Evolutionary conservation across 2,113 vertebrate species (phyloP), one percentile per base, ranked within the genome.

Genomic region (Zapus hudsonius): DNA sequence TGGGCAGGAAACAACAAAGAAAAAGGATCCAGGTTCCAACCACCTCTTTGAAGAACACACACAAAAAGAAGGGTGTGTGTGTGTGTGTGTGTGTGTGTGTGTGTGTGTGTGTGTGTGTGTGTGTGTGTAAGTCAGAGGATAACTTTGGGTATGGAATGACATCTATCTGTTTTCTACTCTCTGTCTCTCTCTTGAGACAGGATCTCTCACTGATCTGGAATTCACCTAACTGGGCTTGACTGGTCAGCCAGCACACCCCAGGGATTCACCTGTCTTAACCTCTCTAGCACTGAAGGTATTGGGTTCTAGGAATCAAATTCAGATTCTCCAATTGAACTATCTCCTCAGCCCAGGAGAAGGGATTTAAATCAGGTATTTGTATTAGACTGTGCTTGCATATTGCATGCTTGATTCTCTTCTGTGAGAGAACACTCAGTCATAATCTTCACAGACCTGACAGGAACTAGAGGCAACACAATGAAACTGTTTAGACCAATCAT

Each of bases 341-440:
- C 52, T 52, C 52, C 52, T 52, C 52, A 52, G 52, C 52, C 52
- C 52, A 63, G 61, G 20, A 63, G 61, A 7, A 63, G 22, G 20
- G 22, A 75, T 92, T 86, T 75, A 74, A 75, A 42, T 89, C 59
- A 95, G 40, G 25, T 82, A 3, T 82, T 81, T 70, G 7, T 89
- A 70, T 69, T 87, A 23, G 31, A 72, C 29, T 31, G 63, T 67
- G 17, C 47, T 76, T 81, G 2, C 22, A 81, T 22, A 33, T 64
- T 74, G 47, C 25, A n/a, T 73, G 75, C 33, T 81, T 85, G 47
- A 85, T 73, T 84, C 36, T 89, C 7, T 74, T 67, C 80, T 92
- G 38, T 47, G 36, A 89, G 31, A 78, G 52, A 2, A 47, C 19
- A 87, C 27, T 88, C 52, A 84, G 84, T 23, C 66, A 67, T 61